Evolutionary conservation across 2,888 invertebrate genomes (phyloP).

Genomic region (Noctua pronuba): DNA sequence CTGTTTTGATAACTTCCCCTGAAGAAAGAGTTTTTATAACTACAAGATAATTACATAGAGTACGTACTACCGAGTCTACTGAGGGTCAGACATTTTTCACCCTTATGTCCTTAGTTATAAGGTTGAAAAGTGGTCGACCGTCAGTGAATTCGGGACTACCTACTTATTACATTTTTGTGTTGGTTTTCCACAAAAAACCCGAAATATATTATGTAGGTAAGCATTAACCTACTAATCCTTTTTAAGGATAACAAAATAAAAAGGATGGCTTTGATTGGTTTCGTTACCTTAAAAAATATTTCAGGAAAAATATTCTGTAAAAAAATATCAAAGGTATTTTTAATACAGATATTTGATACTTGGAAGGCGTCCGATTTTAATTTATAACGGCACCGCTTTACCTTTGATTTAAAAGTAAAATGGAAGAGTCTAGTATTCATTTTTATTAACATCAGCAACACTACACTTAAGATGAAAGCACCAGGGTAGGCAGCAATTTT

Average conservation of each 20-base stretch:
- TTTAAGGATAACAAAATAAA: constrained; percentile 4
- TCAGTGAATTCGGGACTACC: no score
- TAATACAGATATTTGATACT: constrained; percentile 13
- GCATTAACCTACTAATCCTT: background rate
- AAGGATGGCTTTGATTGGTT: constrained; percentile 27
- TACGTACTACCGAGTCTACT: no score
- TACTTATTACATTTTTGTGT: background rate
- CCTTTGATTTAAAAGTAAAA: background rate
- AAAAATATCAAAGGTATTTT: constrained; percentile 13
- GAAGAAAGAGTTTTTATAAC: background rate
- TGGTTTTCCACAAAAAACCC: no score
- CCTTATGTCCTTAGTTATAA: no score
- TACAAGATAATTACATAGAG: background rate
- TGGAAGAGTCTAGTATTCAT: background rate
- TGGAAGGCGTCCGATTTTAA: constrained; percentile 10
- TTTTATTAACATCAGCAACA: background rate
- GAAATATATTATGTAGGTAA: background rate
- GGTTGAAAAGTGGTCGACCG: no score
- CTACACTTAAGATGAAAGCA: background rate
- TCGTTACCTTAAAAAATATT: constrained; percentile 27
- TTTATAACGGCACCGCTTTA: background rate
- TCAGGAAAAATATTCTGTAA: constrained; percentile 4
- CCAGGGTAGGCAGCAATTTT: no score
- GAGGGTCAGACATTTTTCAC: no score
- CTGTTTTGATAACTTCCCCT: background rate